Conservation (phyloP, 2,888 invertebrate species). For the Diarsia rubi region DNA sequence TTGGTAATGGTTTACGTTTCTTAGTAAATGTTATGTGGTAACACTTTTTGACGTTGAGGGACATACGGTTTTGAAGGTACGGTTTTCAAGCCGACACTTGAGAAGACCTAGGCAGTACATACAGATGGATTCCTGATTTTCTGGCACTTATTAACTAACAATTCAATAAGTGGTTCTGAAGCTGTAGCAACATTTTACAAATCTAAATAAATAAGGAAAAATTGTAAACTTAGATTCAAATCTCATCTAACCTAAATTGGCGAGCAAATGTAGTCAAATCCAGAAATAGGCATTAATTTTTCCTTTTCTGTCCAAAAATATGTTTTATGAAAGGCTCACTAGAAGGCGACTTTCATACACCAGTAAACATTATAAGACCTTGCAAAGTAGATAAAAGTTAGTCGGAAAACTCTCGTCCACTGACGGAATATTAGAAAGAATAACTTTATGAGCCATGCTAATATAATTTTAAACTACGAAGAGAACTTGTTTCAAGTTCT, state of each 20-base stretch:
- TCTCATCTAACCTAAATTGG: background rate
- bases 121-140: background rate
- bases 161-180: background rate
- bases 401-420: background rate
- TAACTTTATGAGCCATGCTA: slow-evolving; percentile 5
- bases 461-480: slow-evolving; percentile 30
- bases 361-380: slow-evolving; percentile 20
- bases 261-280: background rate
- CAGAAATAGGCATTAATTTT: background rate
- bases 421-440: slow-evolving; percentile 31
- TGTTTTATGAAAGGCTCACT: background rate
- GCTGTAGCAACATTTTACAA: background rate
- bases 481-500: slow-evolving; percentile 23
- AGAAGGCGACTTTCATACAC: background rate
- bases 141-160: background rate
- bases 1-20: no score
- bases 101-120: background rate
- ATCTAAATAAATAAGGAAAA: background rate
- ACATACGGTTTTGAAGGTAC: no score
- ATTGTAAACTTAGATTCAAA: background rate
- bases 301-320: background rate
- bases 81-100: background rate
- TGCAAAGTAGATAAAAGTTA: slow-evolving; percentile 34
- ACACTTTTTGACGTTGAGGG: no score
- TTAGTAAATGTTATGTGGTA: no score